Evolutionary conservation across 1,140 invertebrate genomes (phyloP), one percentile per base, ranked within the genome.

Genomic region (Heliconius hermathena): DNA sequence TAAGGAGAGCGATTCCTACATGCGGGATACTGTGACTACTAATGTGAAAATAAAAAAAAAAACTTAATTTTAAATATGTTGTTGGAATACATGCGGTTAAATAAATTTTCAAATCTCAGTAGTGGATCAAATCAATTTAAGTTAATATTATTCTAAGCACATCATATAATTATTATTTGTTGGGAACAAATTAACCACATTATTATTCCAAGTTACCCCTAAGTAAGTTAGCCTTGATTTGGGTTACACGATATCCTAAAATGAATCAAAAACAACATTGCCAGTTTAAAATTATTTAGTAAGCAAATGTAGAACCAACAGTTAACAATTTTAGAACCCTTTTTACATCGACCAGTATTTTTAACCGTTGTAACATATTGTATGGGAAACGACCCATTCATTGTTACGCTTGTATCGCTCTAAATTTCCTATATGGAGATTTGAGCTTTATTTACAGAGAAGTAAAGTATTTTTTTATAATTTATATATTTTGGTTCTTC

Each of bases 381-480:
- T 93, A 91, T 91, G 90, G 92, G 91, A 94, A 93, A 91, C 85
- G 88, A 89, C 91, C 90, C 92, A 93, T 94, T 94, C 92, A 94
- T 93, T 91, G 90, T 94, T 89, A 88, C 90, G 86, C 85, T 89
- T 84, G 83, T 85, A 85, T 82, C 83, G 83, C 80, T 85, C 78
- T 52, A 36, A 76, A 77, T 73, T 81, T 81, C 13, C 16, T 5
- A 70, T 29, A 57, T 81, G 73, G 11, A 18, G 60, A 87, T 82
- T 80, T 87, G 13, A 71, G 83, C 88, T 81, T 88, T 90, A 86
- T 22, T 26, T n/a, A 0, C 1, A 26, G 1, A 0, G n/a, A 41
- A 84, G 2, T 72, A 80, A 77, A 72, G 76, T 46, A 74, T 70
- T 82, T 74, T 46, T 81, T 70, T 20, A 1, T 57, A 36, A 38